Percentiles rank a stretch among this genome's conserved stretches.
Conservation (phyloP, 2,888 invertebrate genomes). For the Junonia oenone region DNA sequence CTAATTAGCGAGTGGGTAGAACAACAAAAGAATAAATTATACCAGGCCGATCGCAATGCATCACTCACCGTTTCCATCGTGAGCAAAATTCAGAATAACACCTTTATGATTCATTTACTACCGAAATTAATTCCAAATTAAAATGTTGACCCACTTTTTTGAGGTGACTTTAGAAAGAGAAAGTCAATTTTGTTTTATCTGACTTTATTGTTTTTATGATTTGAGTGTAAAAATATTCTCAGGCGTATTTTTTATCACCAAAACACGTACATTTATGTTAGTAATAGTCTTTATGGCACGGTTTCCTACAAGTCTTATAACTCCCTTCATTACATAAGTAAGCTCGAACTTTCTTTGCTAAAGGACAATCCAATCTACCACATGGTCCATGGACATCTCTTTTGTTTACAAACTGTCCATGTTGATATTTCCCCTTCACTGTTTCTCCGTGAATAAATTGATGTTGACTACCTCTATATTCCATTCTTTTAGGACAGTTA, state of each 20-base stretch:
- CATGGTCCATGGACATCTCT: conserved; percentile 71
- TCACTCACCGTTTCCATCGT: conserved; percentile 17
- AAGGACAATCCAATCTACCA: conserved; percentile 67
- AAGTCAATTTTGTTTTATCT: conserved; percentile 29
- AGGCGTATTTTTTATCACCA: not conserved
- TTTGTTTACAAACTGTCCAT: conserved; percentile 67
- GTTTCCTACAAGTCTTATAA: conserved; percentile 66
- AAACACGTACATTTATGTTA: conserved; percentile 3
- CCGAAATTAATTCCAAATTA: conserved; percentile 32
- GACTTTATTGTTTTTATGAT: conserved; percentile 20
- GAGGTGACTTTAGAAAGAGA: conserved; percentile 32
- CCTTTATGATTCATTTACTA: conserved; percentile 34
- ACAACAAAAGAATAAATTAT: conserved; percentile 27
- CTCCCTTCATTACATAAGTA: conserved; percentile 61
- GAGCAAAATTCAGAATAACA: conserved; percentile 25
- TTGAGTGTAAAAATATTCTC: not conserved
- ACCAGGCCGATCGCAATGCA: conserved; percentile 18
- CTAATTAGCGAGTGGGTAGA: conserved; percentile 16
- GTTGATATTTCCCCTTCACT: conserved; percentile 61
- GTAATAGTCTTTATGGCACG: conserved; percentile 54
- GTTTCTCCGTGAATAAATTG: conserved; percentile 64
- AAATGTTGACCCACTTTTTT: conserved; percentile 30
- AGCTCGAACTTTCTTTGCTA: conserved; percentile 62
- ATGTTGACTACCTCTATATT: conserved; percentile 66
- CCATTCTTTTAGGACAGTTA: conserved; percentile 67